phyloP scores from a whole-genome alignment of 2,888 invertebrate genomes.

The Fragum whitleyi region DNA sequence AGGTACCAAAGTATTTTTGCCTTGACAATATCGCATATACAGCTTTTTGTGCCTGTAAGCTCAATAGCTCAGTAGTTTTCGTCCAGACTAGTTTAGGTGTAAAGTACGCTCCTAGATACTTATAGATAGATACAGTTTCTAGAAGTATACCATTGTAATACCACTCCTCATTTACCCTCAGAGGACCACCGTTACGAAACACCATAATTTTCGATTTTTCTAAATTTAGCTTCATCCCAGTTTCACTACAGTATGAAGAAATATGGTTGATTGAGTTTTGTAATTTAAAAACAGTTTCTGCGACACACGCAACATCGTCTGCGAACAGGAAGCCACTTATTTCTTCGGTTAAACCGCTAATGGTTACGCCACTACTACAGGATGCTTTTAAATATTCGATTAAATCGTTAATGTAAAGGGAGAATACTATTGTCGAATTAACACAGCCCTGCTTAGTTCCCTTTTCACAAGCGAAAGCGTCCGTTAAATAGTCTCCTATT shows the following conservation, averaged over 20 bases:
- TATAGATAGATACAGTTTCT: constrained; percentile 15
- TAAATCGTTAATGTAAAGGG: constrained; percentile 6
- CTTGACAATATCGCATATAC: constrained; percentile 7
- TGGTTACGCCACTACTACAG: neutral
- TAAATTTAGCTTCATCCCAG: constrained; percentile 4
- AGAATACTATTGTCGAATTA: constrained; percentile 20
- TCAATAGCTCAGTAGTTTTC: neutral
- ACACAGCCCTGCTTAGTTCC: constrained; percentile 25
- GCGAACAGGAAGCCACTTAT: neutral
- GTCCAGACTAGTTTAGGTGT: constrained; percentile 31
- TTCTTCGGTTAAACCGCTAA: neutral
- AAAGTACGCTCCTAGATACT: constrained; percentile 21
- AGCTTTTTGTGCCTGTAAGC: constrained; percentile 9
- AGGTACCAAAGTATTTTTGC: constrained; percentile 3
- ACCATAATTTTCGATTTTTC: constrained; percentile 30
- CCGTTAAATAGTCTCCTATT: neutral
- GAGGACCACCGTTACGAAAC: no score
- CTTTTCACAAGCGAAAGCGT: constrained; percentile 1
- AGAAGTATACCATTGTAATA: constrained; percentile 7
- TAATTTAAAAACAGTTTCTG: neutral
- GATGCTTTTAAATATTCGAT: constrained; percentile 10
- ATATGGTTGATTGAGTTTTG: neutral
- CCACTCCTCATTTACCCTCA: constrained; percentile 23
- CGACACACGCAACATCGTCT: neutral
- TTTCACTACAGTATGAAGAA: neutral